Percentiles rank a stretch among this genome's conserved stretches.
phyloP scores from a whole-genome alignment of 2,888 invertebrate genomes.

The Protodeltote pygarga region DNA sequence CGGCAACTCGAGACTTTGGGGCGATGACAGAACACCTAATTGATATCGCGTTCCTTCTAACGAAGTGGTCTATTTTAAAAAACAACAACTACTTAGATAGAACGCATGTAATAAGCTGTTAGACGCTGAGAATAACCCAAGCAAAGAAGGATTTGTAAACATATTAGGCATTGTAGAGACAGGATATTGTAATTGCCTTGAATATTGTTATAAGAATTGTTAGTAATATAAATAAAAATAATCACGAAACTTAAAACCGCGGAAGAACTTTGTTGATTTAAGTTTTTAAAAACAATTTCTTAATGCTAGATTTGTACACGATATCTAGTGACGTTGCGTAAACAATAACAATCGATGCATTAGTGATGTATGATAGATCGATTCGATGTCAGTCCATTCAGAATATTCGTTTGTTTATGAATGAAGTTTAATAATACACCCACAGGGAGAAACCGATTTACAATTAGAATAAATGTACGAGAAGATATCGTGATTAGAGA shows the following conservation, averaged over 20 bases:
- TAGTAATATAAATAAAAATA: background rate
- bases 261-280: background rate
- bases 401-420: constrained; percentile 60
- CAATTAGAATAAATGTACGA: constrained; percentile 9
- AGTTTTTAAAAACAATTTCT: constrained; percentile 14
- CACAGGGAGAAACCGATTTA: constrained; percentile 45
- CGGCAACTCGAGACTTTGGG: constrained; percentile 64
- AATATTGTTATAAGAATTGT: too few species aligned
- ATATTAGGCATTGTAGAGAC: too few species aligned
- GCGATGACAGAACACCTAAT: constrained; percentile 77
- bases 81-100: constrained; percentile 39
- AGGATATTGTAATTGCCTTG: too few species aligned
- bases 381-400: constrained; percentile 61
- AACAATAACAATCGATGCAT: constrained; percentile 78
- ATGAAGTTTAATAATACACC: constrained; percentile 62
- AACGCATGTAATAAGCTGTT: constrained; percentile 31
- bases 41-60: constrained; percentile 77
- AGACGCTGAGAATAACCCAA: constrained; percentile 9
- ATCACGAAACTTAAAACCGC: background rate
- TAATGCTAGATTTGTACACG: constrained; percentile 11
- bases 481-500: background rate
- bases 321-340: constrained; percentile 60
- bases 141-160: constrained; percentile 4
- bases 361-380: constrained; percentile 72
- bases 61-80: constrained; percentile 72